phyloP scores from a whole-genome alignment of 1,140 invertebrate genomes.

The Globodera ellingtonae region DNA sequence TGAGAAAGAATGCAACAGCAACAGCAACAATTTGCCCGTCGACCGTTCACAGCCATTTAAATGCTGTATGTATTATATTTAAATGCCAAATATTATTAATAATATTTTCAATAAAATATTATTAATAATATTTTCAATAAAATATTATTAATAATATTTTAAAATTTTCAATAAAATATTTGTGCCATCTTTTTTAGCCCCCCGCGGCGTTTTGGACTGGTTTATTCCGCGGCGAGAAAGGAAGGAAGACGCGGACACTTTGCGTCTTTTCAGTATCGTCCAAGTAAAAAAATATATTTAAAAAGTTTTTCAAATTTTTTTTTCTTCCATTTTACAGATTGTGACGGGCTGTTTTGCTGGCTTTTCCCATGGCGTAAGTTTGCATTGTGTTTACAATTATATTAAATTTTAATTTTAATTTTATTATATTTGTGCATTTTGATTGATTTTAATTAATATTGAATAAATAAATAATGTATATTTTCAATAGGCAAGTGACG shows the following conservation, averaged over 20 bases:
- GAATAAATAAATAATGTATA: background rate
- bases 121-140: too few relatives aligned
- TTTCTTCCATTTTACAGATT: background rate
- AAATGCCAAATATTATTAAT: too few relatives aligned
- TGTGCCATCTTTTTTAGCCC: conserved; percentile 33
- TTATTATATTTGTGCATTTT: too few relatives aligned
- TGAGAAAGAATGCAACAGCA: background rate
- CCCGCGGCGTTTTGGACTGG: conserved; percentile 34
- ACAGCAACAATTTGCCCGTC: conserved; percentile 5
- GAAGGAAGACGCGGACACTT: conserved; percentile 35
- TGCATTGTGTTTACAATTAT: conserved; percentile 11
- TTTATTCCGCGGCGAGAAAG: conserved; percentile 34
- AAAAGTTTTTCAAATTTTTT: background rate
- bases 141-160: too few relatives aligned
- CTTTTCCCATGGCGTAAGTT: conserved; percentile 50
- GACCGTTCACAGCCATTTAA: conserved; percentile 20
- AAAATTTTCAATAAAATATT: background rate
- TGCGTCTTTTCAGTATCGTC: conserved; percentile 40
- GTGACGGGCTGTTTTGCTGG: conserved; percentile 53
- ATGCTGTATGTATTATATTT: background rate
- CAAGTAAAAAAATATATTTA: conserved; percentile 25
- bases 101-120: too few relatives aligned
- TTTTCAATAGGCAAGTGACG: conserved; percentile 45
- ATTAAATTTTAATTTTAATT: background rate
- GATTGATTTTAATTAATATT: background rate